Evolutionary conservation across 1,140 invertebrate genomes (phyloP), one percentile per base, ranked within the genome.

Genomic region (Vanessa atalanta): DNA sequence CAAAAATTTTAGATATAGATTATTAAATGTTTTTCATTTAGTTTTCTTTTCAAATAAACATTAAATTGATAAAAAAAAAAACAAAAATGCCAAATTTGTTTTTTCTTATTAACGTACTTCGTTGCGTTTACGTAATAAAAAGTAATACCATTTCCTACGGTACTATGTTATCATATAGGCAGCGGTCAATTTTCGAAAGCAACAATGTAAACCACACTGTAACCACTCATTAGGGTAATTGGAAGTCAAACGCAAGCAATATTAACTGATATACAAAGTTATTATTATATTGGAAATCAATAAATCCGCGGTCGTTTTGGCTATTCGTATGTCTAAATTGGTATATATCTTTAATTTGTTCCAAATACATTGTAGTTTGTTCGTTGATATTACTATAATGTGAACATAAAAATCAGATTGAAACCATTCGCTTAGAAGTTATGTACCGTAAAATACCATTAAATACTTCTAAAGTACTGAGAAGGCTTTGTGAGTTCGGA

Each of bases 181-280:
- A 47, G 13, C 23, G 64, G 65, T 74, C 37, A 57, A 74, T 70
- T 72, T 85, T 83, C 78, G 75, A 72, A 70, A 76, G 66, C 67
- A 78, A 80, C 79, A 83, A 81, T 78, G 83, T 79, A 80, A 86
- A 83, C 82, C 83, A 75, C 83, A 66, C n/a, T 57, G 37, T 61
- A 68, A 57, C 78, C 70, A 82, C 80, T 83, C 84, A 87, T 87
- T 87, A 88, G 80, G 71, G 78, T 87, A 86, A 88, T 88, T 88
- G 84, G 78, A 78, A 79, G 77, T 79, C 37, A 65, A 74, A 70
- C 66, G 65, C 67, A 74, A 74, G 67, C 72, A 63, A 69, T 55
- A 63, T 47, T 53, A 73, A 73, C 60, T 57, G 31, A 73, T 69
- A 48, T 70, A 65, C 70, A 66, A 60, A 70, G 57, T 67, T 72